A percentile compares a stretch with the other conserved stretches of the same genome.
Evolutionary conservation across 2,113 vertebrate genomes (phyloP).

Genomic region (Eulacestoma nigropectus): DNA sequence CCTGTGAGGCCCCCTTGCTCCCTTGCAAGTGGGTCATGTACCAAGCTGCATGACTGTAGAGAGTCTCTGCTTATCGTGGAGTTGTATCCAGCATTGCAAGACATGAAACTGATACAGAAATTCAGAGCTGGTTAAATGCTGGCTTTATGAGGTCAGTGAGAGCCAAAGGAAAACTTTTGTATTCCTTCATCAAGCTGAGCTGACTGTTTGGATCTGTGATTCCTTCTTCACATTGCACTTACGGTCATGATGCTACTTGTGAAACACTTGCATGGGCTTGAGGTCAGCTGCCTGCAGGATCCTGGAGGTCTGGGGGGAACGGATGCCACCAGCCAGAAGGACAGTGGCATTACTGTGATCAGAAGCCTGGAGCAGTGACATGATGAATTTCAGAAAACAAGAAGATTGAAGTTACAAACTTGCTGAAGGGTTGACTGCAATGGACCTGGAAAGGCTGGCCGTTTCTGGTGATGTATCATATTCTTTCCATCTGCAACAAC

Average conservation of each 20-base stretch:
- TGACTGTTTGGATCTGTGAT: not conserved
- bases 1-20: not conserved
- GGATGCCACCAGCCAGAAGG: not conserved
- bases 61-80: not conserved
- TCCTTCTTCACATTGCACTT: not conserved
- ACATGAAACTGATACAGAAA: not conserved
- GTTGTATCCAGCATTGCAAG: not conserved
- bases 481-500: not conserved
- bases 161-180: not conserved
- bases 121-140: not conserved
- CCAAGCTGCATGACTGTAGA: not conserved
- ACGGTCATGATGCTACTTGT: not conserved
- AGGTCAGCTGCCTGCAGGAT: not conserved
- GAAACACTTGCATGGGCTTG: not conserved
- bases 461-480: not conserved
- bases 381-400: not conserved
- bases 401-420: not conserved
- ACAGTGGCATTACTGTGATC: not conserved
- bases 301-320: not conserved
- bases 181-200: not conserved
- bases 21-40: not conserved
- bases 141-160: not conserved
- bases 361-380: not conserved
- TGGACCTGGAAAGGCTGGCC: not conserved
- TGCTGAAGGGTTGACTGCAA: not conserved